Evolutionary conservation across 2,113 vertebrate species (phyloP), one percentile per base, ranked within the genome.

Genomic region (Tragulus kanchil): DNA sequence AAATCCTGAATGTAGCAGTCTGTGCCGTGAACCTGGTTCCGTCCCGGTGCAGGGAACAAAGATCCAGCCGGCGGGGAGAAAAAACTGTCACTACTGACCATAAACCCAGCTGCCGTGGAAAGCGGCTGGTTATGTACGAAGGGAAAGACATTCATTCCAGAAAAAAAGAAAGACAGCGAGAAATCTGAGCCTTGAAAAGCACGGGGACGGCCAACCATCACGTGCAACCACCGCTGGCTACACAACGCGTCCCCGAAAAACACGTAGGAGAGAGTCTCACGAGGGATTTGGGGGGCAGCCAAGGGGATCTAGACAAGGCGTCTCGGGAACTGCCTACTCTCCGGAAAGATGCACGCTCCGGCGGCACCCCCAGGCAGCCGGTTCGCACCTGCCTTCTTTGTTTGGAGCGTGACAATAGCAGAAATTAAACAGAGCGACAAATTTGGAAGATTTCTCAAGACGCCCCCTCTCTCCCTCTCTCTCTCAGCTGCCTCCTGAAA

Each of bases 241-340:
- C 10, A 4, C 5, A 45, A 16, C 8, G 0, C 11, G 11, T 3
- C 0, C 12, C 58, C 26, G 54, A 17, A 21, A 21, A 8, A 61
- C 3, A 3, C 0, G 21, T 0, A 1, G 13, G 25, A 15, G 16
- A 19, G 77, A 56, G 28, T 59, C 36, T 4, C 17, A 25, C 5
- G 0, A 8, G n/a, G 58, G 65, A 5, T 7, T 36, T 5, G 3
- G 6, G 6, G 13, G 45, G 9, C 54, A 6, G 16, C 0, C 0
- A 3, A 13, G 21, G 31, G 3, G 5, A 16, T 15, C 26, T 17
- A 3, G 15, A 28, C 21, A 73, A 45, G 11, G 23, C 6, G 14
- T 42, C 42, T 79, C 6, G 16, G 3, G 45, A 50, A 15, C 42
- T 23, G 25, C 31, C 42, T 21, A 25, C 69, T 28, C 14, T 73